These are phyloP conservation scores for Eretmochelys imbricata DNA, from an alignment of 2,113 vertebrate genomes.

Conservation along the genomic window DNA sequence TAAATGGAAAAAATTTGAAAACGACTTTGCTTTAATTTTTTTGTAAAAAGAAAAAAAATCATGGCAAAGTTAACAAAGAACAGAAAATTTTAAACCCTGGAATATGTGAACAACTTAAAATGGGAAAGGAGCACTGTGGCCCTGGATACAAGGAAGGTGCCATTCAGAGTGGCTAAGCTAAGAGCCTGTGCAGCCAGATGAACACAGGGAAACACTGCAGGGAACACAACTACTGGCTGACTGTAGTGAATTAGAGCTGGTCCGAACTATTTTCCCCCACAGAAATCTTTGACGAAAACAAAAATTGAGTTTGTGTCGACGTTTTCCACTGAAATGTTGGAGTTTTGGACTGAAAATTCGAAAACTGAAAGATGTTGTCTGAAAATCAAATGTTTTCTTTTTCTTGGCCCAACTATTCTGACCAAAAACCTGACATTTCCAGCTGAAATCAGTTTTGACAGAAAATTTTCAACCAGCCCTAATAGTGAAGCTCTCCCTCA, in stretches of 20 bases:
- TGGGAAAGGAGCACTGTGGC: not conserved
- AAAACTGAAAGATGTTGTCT: not conserved
- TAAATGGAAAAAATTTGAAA: not conserved
- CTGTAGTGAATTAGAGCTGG: not conserved
- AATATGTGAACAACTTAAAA: not conserved
- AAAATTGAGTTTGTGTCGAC: no score
- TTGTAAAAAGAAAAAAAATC: not conserved
- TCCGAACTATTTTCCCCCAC: fast-evolving
- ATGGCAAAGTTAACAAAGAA: conserved; percentile 18
- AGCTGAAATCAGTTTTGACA: not conserved
- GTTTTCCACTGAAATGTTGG: not conserved
- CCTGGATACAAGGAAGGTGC: not conserved
- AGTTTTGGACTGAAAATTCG: not conserved
- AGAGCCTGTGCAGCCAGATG: fast-evolving
- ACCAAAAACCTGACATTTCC: not conserved
- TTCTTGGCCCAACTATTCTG: not conserved
- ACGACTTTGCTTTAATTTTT: conserved; percentile 25
- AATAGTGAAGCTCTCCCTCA: no score
- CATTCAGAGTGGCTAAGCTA: not conserved
- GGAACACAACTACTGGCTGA: not conserved
- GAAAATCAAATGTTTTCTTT: not conserved
- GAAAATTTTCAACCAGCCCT: not conserved
- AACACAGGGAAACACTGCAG: not conserved
- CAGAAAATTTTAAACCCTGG: not conserved
- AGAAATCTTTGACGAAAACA: no score